A percentile compares a stretch with the other conserved stretches of the same genome.
These are phyloP conservation scores for Brachymystax lenok DNA, from an alignment of 2,797 vertebrate species.

Conservation along the genomic window DNA sequence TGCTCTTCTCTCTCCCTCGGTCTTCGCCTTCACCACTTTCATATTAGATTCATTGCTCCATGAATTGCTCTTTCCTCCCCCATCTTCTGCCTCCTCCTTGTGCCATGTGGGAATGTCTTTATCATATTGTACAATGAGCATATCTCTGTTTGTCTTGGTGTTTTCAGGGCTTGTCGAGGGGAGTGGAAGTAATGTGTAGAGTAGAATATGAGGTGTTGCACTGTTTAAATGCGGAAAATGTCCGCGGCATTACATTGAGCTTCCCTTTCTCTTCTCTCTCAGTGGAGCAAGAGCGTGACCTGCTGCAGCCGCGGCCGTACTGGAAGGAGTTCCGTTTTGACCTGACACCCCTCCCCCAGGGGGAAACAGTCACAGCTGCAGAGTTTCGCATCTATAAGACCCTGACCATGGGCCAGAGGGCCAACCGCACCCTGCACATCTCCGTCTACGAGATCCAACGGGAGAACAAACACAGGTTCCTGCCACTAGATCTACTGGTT, in stretches of 20 bases:
- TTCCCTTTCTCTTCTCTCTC: conserved; percentile 25
- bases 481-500: neutral
- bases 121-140: neutral
- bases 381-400: conserved; percentile 95
- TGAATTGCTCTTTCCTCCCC: neutral
- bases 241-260: neutral
- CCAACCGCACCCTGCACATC: conserved; percentile 87
- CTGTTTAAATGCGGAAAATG: neutral
- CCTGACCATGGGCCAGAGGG: conserved; percentile 69
- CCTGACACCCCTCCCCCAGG: conserved; percentile 87
- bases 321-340: conserved; percentile 98
- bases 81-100: neutral
- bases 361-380: conserved; percentile 86
- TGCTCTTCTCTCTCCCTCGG: neutral
- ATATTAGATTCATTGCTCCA: neutral
- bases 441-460: conserved; percentile 88
- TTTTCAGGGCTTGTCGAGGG: neutral
- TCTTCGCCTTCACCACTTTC: neutral
- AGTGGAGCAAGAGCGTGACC: conserved; percentile 89
- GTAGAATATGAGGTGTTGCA: neutral
- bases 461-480: conserved; percentile 83
- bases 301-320: conserved; percentile 85
- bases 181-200: neutral
- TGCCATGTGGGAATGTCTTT: neutral
- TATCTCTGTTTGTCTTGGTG: conserved; percentile 8